Conservation (phyloP, 2,797 vertebrate genomes). For the Acropternis orthonyx region DNA sequence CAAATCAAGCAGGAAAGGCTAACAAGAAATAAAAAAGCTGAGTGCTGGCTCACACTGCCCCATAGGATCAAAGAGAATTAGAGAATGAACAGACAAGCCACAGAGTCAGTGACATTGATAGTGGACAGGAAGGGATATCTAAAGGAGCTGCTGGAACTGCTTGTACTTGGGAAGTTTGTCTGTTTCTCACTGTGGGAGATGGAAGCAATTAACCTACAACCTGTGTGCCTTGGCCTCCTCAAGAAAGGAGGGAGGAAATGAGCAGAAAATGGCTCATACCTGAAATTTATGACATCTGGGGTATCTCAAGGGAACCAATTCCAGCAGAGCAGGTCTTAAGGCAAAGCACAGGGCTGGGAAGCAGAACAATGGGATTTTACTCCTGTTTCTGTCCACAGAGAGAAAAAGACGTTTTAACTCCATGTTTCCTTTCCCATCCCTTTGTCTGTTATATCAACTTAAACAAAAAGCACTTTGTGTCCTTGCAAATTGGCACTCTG, state of each 20-base stretch:
- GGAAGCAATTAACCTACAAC: neutral
- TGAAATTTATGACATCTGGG: neutral
- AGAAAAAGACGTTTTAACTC: neutral
- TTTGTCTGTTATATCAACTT: neutral
- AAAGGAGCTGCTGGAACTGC: neutral
- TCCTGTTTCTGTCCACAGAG: neutral
- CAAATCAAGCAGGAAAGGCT: neutral
- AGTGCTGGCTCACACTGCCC: neutral
- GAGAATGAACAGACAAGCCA: neutral
- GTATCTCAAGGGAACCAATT: neutral
- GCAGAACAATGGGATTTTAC: neutral
- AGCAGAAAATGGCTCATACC: neutral
- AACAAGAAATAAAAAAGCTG: neutral
- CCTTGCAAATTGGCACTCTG: neutral
- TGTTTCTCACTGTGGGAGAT: neutral
- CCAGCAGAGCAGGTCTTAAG: neutral
- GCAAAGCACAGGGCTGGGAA: neutral
- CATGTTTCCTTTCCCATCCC: neutral
- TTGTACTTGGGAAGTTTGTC: neutral
- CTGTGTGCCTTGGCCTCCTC: neutral
- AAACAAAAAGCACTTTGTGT: neutral
- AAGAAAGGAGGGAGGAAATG: neutral
- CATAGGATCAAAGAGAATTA: neutral
- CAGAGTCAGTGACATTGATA: neutral
- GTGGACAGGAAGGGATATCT: neutral